A percentile compares a stretch with the other conserved stretches of the same genome.
phyloP scores from a whole-genome alignment of 1,140 invertebrate genomes.

The Ips nitidus region DNA sequence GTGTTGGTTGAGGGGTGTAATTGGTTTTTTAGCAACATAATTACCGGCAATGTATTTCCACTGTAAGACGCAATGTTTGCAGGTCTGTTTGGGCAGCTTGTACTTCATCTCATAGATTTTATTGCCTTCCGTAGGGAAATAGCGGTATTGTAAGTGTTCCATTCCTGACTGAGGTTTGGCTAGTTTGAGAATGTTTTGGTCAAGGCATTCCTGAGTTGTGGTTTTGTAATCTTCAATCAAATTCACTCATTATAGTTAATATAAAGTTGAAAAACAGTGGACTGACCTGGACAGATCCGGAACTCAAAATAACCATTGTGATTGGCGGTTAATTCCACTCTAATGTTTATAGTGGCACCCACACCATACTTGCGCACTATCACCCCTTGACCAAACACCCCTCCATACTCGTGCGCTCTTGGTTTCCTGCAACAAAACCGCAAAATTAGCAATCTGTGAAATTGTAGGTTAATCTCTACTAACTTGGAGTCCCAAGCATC shows the following conservation, averaged over 20 bases:
- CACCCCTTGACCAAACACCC: slow-evolving; percentile 78
- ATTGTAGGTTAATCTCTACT: slow-evolving; percentile 36
- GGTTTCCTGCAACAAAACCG: slow-evolving; percentile 56
- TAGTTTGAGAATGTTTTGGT: slow-evolving; percentile 67
- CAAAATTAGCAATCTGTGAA: not conserved
- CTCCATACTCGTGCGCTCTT: slow-evolving; percentile 80
- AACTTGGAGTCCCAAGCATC: slow-evolving; percentile 73
- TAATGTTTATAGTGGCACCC: slow-evolving; percentile 67
- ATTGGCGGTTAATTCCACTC: slow-evolving; percentile 76
- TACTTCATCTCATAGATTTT: slow-evolving; percentile 71
- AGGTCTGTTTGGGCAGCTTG: slow-evolving; percentile 59
- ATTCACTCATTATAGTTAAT: not conserved
- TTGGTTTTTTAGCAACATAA: not conserved
- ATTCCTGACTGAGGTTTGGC: slow-evolving; percentile 47
- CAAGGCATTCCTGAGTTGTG: slow-evolving; percentile 75
- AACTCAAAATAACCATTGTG: slow-evolving; percentile 89
- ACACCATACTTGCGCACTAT: slow-evolving; percentile 75
- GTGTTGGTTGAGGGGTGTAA: not conserved
- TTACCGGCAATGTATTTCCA: slow-evolving; percentile 77
- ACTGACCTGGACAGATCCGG: slow-evolving; percentile 66
- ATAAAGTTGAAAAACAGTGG: not conserved
- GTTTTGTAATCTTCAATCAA: slow-evolving; percentile 51
- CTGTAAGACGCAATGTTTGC: slow-evolving; percentile 77
- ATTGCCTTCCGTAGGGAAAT: slow-evolving; percentile 76
- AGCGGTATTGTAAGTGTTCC: slow-evolving; percentile 57